phyloP scores from a whole-genome alignment of 1,140 invertebrate genomes.

The Teleopsis dalmanni region DNA sequence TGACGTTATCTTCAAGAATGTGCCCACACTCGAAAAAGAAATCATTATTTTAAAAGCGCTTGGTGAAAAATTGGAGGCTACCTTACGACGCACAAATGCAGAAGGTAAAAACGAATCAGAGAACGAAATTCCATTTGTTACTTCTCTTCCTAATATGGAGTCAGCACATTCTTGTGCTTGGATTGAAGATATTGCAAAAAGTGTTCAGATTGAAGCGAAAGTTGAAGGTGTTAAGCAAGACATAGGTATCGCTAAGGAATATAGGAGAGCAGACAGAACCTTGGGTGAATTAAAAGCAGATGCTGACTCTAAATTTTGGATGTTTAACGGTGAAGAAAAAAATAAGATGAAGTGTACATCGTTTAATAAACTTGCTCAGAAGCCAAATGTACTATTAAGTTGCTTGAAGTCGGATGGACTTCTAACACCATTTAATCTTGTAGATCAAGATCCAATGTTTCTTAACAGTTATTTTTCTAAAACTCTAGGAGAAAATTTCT shows the following conservation, averaged over 20 bases:
- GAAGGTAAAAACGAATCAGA: neutral
- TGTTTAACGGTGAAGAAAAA: constrained; percentile 8
- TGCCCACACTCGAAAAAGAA: constrained; percentile 28
- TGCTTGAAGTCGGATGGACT: constrained; percentile 18
- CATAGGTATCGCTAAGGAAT: constrained; percentile 22
- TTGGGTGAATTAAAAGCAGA: constrained; percentile 28
- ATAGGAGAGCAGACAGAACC: constrained; percentile 27
- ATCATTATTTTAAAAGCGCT: constrained; percentile 25
- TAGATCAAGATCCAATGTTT: constrained; percentile 34
- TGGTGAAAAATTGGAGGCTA: constrained; percentile 27
- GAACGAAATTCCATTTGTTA: too few species aligned
- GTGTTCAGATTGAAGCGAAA: neutral
- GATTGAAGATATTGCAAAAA: neutral
- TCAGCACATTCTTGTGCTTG: neutral
- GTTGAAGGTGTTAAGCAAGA: neutral
- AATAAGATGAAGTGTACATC: constrained; percentile 20
- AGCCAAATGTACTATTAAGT: constrained; percentile 22
- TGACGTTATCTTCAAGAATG: constrained; percentile 24
- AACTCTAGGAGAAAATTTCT: too few species aligned
- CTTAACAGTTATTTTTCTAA: constrained; percentile 22
- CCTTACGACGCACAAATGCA: constrained; percentile 7
- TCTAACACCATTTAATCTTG: constrained; percentile 18
- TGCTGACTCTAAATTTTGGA: constrained; percentile 23
- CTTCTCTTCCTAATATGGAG: neutral
- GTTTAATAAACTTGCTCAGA: constrained; percentile 24